phyloP scores from a whole-genome alignment of 2,113 vertebrate species.

The Macrotis lagotis region DNA sequence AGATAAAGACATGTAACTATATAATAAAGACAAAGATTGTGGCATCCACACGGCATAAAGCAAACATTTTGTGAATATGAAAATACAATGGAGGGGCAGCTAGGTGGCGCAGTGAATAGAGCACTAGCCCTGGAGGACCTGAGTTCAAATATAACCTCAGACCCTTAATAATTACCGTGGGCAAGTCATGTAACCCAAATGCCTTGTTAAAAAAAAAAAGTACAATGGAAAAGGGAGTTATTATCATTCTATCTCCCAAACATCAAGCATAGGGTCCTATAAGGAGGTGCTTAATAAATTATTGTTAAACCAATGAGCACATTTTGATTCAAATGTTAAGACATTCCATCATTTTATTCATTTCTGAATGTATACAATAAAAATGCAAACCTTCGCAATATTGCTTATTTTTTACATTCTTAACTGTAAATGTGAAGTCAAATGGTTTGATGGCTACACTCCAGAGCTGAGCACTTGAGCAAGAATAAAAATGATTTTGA shows the following conservation, averaged over 20 bases:
- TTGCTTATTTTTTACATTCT: neutral
- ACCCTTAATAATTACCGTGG: too few relatives aligned
- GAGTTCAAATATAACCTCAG: too few relatives aligned
- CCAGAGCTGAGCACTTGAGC: slow-evolving; percentile 30
- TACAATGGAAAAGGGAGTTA: neutral
- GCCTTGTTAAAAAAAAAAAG: too few relatives aligned
- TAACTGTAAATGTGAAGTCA: slow-evolving; percentile 57
- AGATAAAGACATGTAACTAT: neutral
- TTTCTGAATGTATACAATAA: slow-evolving; percentile 18
- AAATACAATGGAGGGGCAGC: neutral
- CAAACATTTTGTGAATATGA: neutral
- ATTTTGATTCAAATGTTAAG: slow-evolving; percentile 54
- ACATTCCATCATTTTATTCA: slow-evolving; percentile 40
- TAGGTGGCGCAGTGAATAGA: too few relatives aligned
- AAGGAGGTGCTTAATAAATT: neutral
- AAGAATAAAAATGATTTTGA: slow-evolving; percentile 69
- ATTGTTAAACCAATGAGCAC: neutral
- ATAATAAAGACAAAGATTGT: neutral
- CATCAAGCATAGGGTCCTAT: neutral
- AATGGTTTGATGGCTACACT: slow-evolving; percentile 40
- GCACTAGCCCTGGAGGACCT: too few relatives aligned
- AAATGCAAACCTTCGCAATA: slow-evolving; percentile 17
- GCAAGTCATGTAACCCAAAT: too few relatives aligned
- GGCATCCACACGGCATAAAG: neutral
- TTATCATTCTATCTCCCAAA: neutral